Base-by-base conservation (phyloP, 2,888 invertebrate genomes). In the Tenthredo distinguenda region DNA sequence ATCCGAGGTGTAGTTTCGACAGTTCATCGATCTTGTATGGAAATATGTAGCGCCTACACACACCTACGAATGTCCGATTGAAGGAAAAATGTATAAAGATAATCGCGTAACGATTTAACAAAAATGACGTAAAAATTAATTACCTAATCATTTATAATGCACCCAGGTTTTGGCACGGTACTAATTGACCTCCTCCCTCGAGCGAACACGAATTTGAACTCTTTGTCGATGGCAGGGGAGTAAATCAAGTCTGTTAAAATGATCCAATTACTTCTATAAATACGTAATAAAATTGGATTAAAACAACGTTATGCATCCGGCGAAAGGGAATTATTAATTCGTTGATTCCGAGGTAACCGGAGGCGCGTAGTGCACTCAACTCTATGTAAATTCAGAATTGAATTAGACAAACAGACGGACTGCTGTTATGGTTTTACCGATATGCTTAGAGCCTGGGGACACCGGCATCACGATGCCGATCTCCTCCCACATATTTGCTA, bases 241-340 rank as follows among this genome's bases (percentile, higher is more conserved):
- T 12, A 34, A 58, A 79, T 79, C 18, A 34, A 79, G 55, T 58
- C 34, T 37, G 55, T 37, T 37, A 26, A 79, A 55, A 79, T 58
- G 34, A 34, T 79, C 55, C 18, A 79, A 79, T 79, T 58, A 55
- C 31, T 4, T 71, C 18, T 71, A 47, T 79, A 55, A 21, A 34
- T 34, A 55, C 43, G 76, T 31, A 58, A 79, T 58, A 47, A 55
- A 55, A 31, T n/a, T 15, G 26, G 26, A 76, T 76, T 47, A 50
- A 50, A 76, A 21, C 26, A 47, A 43, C 4, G 43, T 18, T 77
- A 34, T 21, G 77, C 47, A 34, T 34, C n/a, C 77, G 77, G 18
- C 15, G 55, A 34, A 55, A 77, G 34, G 55, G 26, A 77, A 77
- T 77, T 26, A 55, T 31, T 77, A 77, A 77, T 55, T 50, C n/a